A percentile compares a stretch with the other conserved stretches of the same genome.
Evolutionary conservation across 2,888 invertebrate species (phyloP).

Genomic region (Polyommatus iphigenia): DNA sequence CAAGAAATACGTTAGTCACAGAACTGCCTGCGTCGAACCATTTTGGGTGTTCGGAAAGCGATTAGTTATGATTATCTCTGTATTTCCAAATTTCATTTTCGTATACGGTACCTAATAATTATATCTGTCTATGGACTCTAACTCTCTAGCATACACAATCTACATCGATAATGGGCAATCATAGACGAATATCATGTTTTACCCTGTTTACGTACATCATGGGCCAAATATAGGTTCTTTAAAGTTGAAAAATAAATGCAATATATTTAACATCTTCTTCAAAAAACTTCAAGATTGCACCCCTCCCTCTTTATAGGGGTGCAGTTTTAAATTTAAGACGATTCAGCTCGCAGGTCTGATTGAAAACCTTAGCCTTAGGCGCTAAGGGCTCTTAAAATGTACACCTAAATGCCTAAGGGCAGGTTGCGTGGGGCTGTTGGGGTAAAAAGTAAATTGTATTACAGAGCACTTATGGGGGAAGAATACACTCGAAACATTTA

Average conservation of each 20-base stretch:
- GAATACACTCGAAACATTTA: not conserved
- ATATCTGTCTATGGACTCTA: too few species aligned
- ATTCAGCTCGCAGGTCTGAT: not conserved
- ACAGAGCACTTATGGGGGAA: constrained; percentile 17
- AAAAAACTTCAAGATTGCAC: not conserved
- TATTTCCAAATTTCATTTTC: constrained; percentile 33
- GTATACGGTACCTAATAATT: too few species aligned
- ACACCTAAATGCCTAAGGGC: constrained; percentile 24
- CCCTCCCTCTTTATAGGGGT: not conserved
- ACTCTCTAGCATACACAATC: too few species aligned
- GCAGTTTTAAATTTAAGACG: not conserved
- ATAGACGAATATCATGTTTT: too few species aligned
- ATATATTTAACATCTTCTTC: not conserved
- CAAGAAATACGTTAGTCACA: constrained; percentile 97
- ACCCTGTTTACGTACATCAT: not conserved
- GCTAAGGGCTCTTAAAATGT: constrained; percentile 19
- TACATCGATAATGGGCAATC: too few species aligned
- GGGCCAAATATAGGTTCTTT: not conserved
- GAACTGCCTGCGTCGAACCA: constrained; percentile 96
- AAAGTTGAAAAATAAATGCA: not conserved
- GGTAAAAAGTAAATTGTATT: constrained; percentile 28
- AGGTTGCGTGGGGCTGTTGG: not conserved
- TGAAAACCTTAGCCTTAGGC: constrained; percentile 11
- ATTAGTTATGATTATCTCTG: constrained; percentile 82
- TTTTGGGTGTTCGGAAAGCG: constrained; percentile 87